phyloP scores from a whole-genome alignment of 2,113 vertebrate genomes.

The Ceyx cyanopectus region DNA sequence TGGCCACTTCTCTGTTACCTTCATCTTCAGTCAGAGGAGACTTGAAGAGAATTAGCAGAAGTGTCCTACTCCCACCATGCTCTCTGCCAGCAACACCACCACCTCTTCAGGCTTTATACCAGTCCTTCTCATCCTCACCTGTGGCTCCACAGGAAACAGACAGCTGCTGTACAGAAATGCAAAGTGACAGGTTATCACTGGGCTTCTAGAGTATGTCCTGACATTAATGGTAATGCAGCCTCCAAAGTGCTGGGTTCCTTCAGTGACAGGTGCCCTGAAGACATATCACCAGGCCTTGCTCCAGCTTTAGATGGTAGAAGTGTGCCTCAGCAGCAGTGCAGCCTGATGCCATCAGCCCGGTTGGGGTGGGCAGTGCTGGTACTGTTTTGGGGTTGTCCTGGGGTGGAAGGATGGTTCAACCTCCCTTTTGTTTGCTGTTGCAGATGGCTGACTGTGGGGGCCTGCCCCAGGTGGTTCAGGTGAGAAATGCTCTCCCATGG shows the following conservation, averaged over 20 bases:
- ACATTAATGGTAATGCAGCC: not conserved
- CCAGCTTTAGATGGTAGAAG: not conserved
- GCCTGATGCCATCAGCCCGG: not conserved
- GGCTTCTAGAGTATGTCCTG: not conserved
- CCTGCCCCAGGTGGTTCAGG: conserved; percentile 95
- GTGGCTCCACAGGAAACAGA: accelerated
- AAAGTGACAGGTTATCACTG: not conserved
- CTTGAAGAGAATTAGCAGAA: not conserved
- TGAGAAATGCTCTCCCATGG: conserved; percentile 49
- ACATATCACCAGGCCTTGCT: not conserved
- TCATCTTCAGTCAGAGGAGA: not conserved
- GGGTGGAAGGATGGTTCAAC: not conserved
- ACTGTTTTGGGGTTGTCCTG: not conserved
- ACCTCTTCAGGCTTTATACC: not conserved
- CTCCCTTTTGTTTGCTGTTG: conserved; percentile 47
- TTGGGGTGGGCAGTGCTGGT: not conserved
- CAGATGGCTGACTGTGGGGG: conserved; percentile 98
- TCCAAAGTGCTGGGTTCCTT: not conserved
- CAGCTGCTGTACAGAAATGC: not conserved
- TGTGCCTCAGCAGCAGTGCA: not conserved
- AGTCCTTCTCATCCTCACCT: not conserved
- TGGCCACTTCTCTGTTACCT: no score
- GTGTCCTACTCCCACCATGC: not conserved
- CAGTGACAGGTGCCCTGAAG: not conserved
- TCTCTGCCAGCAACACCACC: not conserved